Percentiles rank a stretch among this genome's conserved stretches.
Evolutionary conservation across 2,113 vertebrate species (phyloP).

Genomic region (Oncorhynchus clarkii): DNA sequence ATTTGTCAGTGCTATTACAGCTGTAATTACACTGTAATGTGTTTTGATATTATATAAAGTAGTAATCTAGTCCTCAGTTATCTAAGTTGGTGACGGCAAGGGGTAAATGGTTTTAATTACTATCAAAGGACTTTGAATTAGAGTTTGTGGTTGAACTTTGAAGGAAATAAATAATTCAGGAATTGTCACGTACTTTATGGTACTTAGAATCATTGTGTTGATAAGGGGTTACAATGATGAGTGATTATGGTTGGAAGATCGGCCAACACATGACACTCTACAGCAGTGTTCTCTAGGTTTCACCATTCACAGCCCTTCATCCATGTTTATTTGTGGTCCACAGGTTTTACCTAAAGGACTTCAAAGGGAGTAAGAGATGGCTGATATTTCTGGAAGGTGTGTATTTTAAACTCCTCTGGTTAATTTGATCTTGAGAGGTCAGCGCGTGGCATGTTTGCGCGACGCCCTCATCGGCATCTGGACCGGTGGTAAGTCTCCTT

Average conservation of each 20-base stretch:
- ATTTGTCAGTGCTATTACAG: neutral
- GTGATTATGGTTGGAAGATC: neutral
- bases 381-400: conserved; percentile 79
- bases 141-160: neutral
- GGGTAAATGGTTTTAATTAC: neutral
- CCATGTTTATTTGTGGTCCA: conserved; percentile 53
- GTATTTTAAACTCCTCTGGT: conserved; percentile 66
- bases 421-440: conserved; percentile 65
- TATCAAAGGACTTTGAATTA: neutral
- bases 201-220: neutral
- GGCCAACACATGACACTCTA: conserved; percentile 12
- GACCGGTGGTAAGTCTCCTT: conserved; percentile 53
- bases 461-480: conserved; percentile 52
- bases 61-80: neutral
- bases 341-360: conserved; percentile 76
- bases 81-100: too few species aligned
- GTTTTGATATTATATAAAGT: neutral
- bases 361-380: conserved; percentile 76
- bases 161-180: neutral
- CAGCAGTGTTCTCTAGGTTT: conserved; percentile 22
- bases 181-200: too few species aligned
- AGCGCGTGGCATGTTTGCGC: conserved; percentile 47
- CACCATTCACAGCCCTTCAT: conserved; percentile 25
- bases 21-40: neutral
- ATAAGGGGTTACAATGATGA: neutral